These are phyloP conservation scores for Drosophila helvetica DNA, from an alignment of 2,888 invertebrate genomes.

Conservation along the genomic window DNA sequence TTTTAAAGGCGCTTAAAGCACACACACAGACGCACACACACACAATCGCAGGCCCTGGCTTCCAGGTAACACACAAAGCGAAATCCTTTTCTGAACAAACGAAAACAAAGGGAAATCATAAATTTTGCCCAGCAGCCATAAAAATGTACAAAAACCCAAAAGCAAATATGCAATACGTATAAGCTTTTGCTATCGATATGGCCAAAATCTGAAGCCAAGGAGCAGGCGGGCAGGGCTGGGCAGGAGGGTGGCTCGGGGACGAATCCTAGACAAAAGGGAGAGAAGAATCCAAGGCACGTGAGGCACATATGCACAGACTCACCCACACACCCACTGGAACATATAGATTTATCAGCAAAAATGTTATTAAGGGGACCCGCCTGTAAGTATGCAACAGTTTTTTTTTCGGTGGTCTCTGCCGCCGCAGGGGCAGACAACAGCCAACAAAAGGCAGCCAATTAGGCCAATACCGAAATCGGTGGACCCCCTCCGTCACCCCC, in stretches of 20 bases:
- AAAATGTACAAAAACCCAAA: constrained; percentile 56
- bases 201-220: constrained; percentile 65
- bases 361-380: constrained; percentile 68
- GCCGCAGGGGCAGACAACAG: constrained; percentile 31
- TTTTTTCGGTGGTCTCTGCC: constrained; percentile 24
- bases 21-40: neutral
- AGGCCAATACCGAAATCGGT: constrained; percentile 36
- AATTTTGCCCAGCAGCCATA: constrained; percentile 76
- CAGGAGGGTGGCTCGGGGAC: constrained; percentile 1
- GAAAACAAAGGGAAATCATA: constrained; percentile 70
- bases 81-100: constrained; percentile 76
- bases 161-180: constrained; percentile 53
- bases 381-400: constrained; percentile 77
- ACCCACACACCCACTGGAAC: constrained; percentile 33
- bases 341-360: constrained; percentile 44
- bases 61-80: constrained; percentile 49
- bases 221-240: constrained; percentile 3
- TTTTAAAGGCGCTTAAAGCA: constrained; percentile 66
- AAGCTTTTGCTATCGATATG: constrained; percentile 64
- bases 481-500: neutral
- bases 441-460: constrained; percentile 45
- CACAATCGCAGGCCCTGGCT: neutral
- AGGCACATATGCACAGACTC: constrained; percentile 2
- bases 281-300: constrained; percentile 50
- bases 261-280: constrained; percentile 43